Base-by-base conservation (phyloP, 2,888 invertebrate species). In the Suillia variegata region DNA sequence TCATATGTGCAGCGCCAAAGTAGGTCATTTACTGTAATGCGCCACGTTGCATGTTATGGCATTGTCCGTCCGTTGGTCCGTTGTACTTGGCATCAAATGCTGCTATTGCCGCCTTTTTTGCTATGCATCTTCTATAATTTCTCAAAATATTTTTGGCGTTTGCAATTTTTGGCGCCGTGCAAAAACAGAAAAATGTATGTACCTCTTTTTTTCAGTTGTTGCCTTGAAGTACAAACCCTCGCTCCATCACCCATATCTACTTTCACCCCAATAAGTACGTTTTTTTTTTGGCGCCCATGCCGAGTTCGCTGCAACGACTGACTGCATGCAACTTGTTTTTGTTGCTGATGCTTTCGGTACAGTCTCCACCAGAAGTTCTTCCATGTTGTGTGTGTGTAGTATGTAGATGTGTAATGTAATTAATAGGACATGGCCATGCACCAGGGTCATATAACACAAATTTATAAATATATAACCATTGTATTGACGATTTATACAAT, bases 21-120 rank as follows among this genome's bases (percentile, higher is more conserved):
- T 64, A 58, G 64, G 64, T 64, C 62, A 56, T 56, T 54, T 62
- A 55, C 57, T 31, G n/a, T n/a, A n/a, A n/a, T n/a, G n/a, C 57
- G 62, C n/a, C n/a, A 53, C 58, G 52, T 59, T 62, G 60, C 62
- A 62, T 60, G 58, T 60, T 62, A 58, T 58, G 55, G 58, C 55
- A 55, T 49, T 51, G 58, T 59, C n/a, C 21, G 53, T 59, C 15
- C 51, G 24, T 56, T 38, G 45, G 38, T 38, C n/a, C n/a, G 38
- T 26, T 26, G 38, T 38, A 4, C 6, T 8, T 38, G n/a, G 38
- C 13, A n/a, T 8, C 15, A 38, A n/a, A 10, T 45, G 18, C 45
- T 18, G 20, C 13, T 13, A n/a, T 13, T 38, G 38, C n/a, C n/a
- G 17, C 18, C 17, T 17, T 45, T 18, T 18, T 6, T 45, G 45